Evolutionary conservation across 2,113 vertebrate genomes (phyloP), one percentile per base, ranked within the genome.

Genomic region (Phyllopteryx taeniolatus): DNA sequence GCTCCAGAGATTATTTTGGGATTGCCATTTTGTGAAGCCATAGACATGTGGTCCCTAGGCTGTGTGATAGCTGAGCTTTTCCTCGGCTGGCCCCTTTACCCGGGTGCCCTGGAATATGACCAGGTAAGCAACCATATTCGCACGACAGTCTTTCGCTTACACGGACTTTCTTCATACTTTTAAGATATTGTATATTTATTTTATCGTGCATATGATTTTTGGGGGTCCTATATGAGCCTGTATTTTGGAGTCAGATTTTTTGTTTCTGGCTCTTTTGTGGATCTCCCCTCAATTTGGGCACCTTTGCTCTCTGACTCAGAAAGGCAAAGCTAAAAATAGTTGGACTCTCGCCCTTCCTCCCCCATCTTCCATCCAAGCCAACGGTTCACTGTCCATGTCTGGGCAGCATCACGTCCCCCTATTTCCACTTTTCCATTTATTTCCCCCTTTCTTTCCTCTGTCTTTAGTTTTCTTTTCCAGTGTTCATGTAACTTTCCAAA

Each of bases 1-100:
- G 97, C 98, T 93, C 98, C 98, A 81, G 98, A 99, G 93, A 98
- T 99, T 91, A 99, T 99, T 94, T 94, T 99, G 94, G 98, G 98
- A 89, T 94, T 99, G 94, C 95, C 96, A 61, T 99, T 99, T 95
- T 96, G 96, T 95, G 98, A 99, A 97, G 98, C 98, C 96, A 99
- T 99, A 96, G 98, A 99, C 92, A 99, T 99, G 97, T 99, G 98
- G 98, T 99, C 98, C 1, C 86, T 99, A 80, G 98, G 98, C 84
- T 99, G 98, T 87, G 98, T 99, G 92, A 98, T 99, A 87, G 96
- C 98, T 63, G 98, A 99, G 87, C 93, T 99, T 78, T 99, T 99
- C 90, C 94, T 99, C 83, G 98, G 98, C 90, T 99, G 98, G 98
- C 98, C 98, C 57, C 94, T 99, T 71, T 99, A 99, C 92, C 98